phyloP scores from a whole-genome alignment of 2,888 invertebrate species.

The Thereva unica region DNA sequence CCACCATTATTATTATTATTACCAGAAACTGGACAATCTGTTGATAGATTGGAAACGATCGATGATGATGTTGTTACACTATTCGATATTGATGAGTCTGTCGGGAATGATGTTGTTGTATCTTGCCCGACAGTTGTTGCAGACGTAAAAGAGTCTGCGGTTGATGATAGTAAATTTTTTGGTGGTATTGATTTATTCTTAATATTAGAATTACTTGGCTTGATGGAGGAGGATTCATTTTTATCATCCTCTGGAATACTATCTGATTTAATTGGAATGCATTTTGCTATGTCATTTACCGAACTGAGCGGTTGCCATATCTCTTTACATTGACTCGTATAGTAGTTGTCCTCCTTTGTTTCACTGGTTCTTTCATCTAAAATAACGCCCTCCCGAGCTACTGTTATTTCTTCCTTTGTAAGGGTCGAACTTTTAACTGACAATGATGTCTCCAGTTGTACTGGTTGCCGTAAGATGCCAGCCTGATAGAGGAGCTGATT shows the following conservation, averaged over 20 bases:
- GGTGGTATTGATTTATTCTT: slow-evolving; percentile 15
- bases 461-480: slow-evolving; percentile 68
- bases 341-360: slow-evolving; percentile 72
- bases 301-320: slow-evolving; percentile 65
- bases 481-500: slow-evolving; percentile 71
- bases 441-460: slow-evolving; percentile 71
- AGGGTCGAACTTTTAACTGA: slow-evolving; percentile 73
- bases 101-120: slow-evolving; percentile 1
- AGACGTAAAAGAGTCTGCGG: slow-evolving; percentile 9
- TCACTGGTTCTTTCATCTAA: slow-evolving; percentile 73
- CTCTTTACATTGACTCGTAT: slow-evolving; percentile 69
- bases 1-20: no score
- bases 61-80: slow-evolving; percentile 24
- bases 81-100: neutral
- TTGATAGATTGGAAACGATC: slow-evolving; percentile 9
- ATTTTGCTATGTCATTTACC: slow-evolving; percentile 7
- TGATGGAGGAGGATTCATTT: neutral
- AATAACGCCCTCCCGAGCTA: slow-evolving; percentile 67
- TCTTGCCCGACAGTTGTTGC: neutral
- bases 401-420: slow-evolving; percentile 72
- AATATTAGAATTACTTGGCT: slow-evolving; percentile 8
- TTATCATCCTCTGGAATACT: slow-evolving; percentile 19
- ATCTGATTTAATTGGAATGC: slow-evolving; percentile 20
- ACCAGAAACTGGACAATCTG: neutral
- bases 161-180: slow-evolving; percentile 17